Percentiles rank a stretch among this genome's conserved stretches.
Conservation (phyloP, 2,113 vertebrate genomes). For the Tauraco erythrolophus region DNA sequence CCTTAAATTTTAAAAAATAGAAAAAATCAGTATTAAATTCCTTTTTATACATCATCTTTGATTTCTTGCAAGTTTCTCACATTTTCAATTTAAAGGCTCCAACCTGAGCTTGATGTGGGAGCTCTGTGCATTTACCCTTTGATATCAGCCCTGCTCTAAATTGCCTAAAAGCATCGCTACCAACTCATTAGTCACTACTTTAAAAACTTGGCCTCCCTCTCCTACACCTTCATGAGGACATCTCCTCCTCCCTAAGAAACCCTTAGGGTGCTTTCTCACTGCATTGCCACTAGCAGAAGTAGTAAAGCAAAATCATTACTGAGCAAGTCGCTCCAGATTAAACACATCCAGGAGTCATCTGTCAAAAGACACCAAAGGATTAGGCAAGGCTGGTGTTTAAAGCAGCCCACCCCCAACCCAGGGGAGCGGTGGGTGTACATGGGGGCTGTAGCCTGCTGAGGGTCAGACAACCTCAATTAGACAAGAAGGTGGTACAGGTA, state of each 20-base stretch:
- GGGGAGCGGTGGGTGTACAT: background rate
- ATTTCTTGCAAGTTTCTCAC: background rate
- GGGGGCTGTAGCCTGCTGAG: background rate
- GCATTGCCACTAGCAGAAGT: background rate
- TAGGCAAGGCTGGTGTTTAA: background rate
- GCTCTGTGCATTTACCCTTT: rapidly evolving
- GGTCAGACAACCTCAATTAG: background rate
- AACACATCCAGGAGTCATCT: background rate
- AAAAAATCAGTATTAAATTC: background rate
- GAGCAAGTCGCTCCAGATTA: rapidly evolving
- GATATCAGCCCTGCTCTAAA: background rate
- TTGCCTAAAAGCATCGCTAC: background rate
- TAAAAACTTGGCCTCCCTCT: background rate
- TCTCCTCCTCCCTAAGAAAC: background rate
- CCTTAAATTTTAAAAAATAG: background rate
- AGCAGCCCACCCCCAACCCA: rapidly evolving
- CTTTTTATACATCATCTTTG: background rate
- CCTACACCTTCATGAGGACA: background rate
- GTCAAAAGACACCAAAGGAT: background rate
- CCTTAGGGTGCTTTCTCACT: background rate
- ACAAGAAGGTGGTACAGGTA: background rate
- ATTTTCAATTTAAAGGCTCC: background rate
- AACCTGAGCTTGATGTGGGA: background rate
- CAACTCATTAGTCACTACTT: background rate
- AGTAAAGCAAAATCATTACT: background rate